These are phyloP conservation scores for Brienomyrus longianalis DNA, from an alignment of 2,113 vertebrate genomes.

Conservation along the genomic window DNA sequence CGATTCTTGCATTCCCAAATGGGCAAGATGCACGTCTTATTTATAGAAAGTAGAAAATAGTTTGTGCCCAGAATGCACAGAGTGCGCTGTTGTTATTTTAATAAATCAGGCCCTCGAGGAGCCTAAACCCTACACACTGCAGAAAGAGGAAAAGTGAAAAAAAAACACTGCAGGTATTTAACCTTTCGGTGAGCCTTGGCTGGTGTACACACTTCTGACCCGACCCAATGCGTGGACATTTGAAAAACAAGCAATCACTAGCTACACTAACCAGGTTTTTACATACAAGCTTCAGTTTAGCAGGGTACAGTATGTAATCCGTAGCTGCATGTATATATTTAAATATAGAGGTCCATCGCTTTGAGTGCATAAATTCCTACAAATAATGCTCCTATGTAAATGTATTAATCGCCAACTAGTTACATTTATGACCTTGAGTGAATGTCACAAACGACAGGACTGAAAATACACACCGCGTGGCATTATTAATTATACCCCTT, in stretches of 20 bases:
- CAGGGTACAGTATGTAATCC: not conserved
- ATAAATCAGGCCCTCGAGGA: not conserved
- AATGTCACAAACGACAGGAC: not conserved
- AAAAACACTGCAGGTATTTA: not conserved
- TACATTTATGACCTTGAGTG: not conserved
- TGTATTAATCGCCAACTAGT: not conserved
- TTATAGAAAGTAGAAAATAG: slow-evolving; percentile 3
- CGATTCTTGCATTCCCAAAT: not conserved
- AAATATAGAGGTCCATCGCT: not conserved
- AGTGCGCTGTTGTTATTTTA: not conserved
- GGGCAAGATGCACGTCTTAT: not conserved
- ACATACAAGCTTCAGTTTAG: not conserved
- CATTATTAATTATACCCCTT: not conserved
- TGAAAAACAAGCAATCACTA: not conserved
- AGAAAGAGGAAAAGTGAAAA: not conserved
- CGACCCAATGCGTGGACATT: not conserved
- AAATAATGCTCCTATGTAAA: not conserved
- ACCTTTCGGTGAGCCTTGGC: not conserved
- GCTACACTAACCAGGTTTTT: not conserved
- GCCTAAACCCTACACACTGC: not conserved
- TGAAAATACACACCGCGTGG: not conserved
- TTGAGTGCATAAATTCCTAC: not conserved
- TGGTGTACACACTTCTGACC: not conserved
- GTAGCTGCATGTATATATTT: not conserved
- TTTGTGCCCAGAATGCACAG: not conserved